Base-by-base conservation (phyloP, 2,888 invertebrate species). In the Fissipunctia ypsillon region DNA sequence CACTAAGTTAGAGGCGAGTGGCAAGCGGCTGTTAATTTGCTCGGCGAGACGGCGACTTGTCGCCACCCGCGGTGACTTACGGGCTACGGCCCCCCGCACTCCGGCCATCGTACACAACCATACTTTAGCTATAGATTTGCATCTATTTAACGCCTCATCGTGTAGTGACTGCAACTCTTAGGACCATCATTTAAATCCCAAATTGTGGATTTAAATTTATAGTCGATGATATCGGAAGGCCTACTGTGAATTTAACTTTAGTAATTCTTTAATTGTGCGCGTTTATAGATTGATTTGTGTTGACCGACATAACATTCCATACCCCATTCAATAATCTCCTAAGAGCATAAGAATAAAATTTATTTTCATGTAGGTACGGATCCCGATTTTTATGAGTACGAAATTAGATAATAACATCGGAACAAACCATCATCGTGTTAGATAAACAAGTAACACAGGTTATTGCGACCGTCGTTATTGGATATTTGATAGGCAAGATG, bases 11-110 rank as follows among this genome's bases (percentile, higher is more conserved):
- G 93, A 93, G 92, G 92, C 92, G 93, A 94, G 94, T 91, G 94
- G 93, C 93, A 93, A 94, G 91, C 93, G 93, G 90, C 93, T 95
- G 96, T 95, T 96, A 96, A 96, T 95, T 96, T 95, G 95, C 91
- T 92, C 93, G 91, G 91, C 92, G 89, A 93, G 84, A 81, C 81
- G 80, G 90, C 93, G 92, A 89, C 91, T 93, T 94, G 95, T 95
- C 96, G 93, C 92, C 95, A 93, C 95, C 95, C 94, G 94, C 93
- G 92, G 94, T 94, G 94, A 95, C 94, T 94, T 95, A 95, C 92
- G 88, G 89, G 90, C 88, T 95, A 94, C 92, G 87, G 89, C 90
- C 88, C 85, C 88, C 78, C 85, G 78, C 78, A 57, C 71, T 66
- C 80, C 73, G 64, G 66, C 81, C 35, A 54, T 78, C 84, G 67